A percentile compares a stretch with the other conserved stretches of the same genome.
Conservation (phyloP, 2,888 invertebrate species). For the Venusia cambrica region DNA sequence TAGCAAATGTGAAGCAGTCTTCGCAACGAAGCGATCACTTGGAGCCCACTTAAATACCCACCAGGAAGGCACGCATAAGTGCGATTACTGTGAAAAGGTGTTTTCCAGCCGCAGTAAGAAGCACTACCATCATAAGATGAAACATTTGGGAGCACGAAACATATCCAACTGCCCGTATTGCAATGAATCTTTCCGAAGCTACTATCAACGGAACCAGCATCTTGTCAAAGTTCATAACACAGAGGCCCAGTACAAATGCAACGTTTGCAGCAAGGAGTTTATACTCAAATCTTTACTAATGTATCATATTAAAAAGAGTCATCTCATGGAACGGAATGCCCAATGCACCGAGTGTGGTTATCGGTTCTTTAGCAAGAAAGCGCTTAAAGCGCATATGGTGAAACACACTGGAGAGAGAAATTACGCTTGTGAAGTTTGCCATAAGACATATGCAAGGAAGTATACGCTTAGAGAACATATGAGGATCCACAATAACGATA, state of each 20-base stretch:
- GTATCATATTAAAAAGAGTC: constrained; percentile 38
- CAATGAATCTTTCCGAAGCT: constrained; percentile 58
- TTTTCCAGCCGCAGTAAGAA: constrained; percentile 55
- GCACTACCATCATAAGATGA: constrained; percentile 63
- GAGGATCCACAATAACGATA: constrained; percentile 43
- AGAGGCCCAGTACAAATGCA: constrained; percentile 66
- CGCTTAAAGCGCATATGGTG: constrained; percentile 55
- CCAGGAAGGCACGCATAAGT: constrained; percentile 55
- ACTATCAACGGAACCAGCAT: constrained; percentile 67
- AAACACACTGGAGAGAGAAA: constrained; percentile 53
- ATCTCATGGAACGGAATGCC: constrained; percentile 39
- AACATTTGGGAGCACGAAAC: constrained; percentile 59
- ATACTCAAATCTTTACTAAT: constrained; percentile 60
- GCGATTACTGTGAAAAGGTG: constrained; percentile 63
- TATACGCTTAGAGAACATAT: constrained; percentile 42
- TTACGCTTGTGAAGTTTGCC: constrained; percentile 53
- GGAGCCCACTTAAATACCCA: constrained; percentile 56
- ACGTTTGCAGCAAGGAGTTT: constrained; percentile 57
- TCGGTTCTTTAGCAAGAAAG: constrained; percentile 31
- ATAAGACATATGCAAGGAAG: constrained; percentile 42
- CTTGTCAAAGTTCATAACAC: constrained; percentile 64
- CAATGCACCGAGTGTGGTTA: constrained; percentile 8
- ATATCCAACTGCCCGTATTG: constrained; percentile 67
- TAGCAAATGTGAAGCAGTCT: constrained; percentile 57
- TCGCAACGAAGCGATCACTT: constrained; percentile 64